Evolutionary conservation across 2,888 invertebrate species (phyloP).

Genomic region (Leptinotarsa peninsularis): DNA sequence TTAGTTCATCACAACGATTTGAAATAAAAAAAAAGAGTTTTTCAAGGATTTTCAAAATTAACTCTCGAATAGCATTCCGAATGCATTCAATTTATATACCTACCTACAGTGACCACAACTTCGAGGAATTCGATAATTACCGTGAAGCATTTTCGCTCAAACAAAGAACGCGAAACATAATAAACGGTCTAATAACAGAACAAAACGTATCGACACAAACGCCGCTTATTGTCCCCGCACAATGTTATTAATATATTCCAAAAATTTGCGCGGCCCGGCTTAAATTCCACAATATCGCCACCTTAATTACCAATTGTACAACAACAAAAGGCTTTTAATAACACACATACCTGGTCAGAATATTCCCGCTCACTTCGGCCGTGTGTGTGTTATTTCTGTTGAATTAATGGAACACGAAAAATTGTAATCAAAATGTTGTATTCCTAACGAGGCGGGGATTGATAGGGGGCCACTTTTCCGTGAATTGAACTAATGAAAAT

Average conservation of each 20-base stretch:
- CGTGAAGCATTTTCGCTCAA: conserved; percentile 3
- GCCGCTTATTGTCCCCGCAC: conserved; percentile 47
- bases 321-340: conserved; percentile 59
- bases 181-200: conserved; percentile 16
- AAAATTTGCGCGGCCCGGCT: conserved; percentile 53
- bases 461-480: neutral
- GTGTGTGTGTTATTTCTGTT: conserved; percentile 34
- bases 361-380: conserved; percentile 43
- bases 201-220: conserved; percentile 31
- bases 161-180: conserved; percentile 20
- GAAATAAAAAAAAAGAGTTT: too few species aligned
- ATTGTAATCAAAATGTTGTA: conserved; percentile 47
- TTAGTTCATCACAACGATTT: too few species aligned
- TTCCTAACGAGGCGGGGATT: conserved; percentile 15
- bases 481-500: conserved; percentile 14
- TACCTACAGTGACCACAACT: neutral
- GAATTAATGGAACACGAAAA: conserved; percentile 43
- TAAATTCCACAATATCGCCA: conserved; percentile 54
- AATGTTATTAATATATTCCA: conserved; percentile 58
- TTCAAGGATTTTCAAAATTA: too few species aligned
- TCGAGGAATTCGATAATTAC: conserved; percentile 11
- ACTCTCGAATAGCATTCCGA: too few species aligned
- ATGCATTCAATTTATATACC: too few species aligned
- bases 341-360: conserved; percentile 57
- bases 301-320: conserved; percentile 59